Base-by-base conservation (phyloP, 2,113 vertebrate species). In the Falco punctatus region DNA sequence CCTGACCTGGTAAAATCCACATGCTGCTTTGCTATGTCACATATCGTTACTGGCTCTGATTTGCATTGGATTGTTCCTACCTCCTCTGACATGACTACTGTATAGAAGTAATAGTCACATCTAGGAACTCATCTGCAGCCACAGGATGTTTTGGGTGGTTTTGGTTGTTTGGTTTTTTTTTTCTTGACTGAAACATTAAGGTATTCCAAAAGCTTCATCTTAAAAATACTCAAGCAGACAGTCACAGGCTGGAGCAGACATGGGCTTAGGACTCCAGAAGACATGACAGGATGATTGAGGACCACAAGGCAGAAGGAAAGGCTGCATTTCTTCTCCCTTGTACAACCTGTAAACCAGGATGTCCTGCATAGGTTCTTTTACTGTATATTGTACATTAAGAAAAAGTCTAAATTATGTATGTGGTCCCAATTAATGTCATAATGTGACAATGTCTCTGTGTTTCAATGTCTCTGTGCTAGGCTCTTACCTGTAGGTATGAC, bases 81-180 rank as follows among this genome's bases (percentile, higher is more conserved):
- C 44, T 75, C 73, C 78, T 69, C 12, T 78, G 30, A 66, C 10
- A 9, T 26, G 24, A 42, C 19, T 64, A 23, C 22, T 79, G 7
- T 35, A 12, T 33, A 78, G n/a, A 84, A 81, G 17, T 40, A 62
- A 77, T 58, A 73, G 17, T n/a, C 21, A 57, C 12, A 44, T 65
- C 11, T 48, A 83, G 38, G 49, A 69, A 81, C 5, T 65, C 81
- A 40, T 13, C 15, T 73, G 14, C 13, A 35, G 23, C 6, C 40
- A 86, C 33, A 46, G 13, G 27, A 69, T 57, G 9, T n/a, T 57
- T 59, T 48, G 12, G 3, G 20, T 40, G n/a, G 4, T 57, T 73
- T 69, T 28, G 5, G 0, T 2, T 20, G 6, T 52, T 81, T 54
- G 6, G n/a, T 22, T 1, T 61, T 59, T 22, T 1, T 61, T 59